These are phyloP conservation scores for Zaprionus tsacasi DNA, from an alignment of 1,140 invertebrate species.

Conservation along the genomic window DNA sequence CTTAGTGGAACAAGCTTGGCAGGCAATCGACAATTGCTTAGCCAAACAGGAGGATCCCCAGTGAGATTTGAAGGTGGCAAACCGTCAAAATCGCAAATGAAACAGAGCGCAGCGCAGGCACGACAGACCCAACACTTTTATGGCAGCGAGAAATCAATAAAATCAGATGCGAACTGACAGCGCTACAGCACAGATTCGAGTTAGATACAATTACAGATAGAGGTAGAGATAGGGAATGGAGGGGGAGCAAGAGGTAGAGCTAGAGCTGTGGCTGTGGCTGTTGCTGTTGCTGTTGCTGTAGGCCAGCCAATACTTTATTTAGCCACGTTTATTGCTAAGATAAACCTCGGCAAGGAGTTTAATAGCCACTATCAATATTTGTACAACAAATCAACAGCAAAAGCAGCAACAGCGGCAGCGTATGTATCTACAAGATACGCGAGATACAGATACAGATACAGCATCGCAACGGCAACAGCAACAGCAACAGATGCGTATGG, in stretches of 20 bases:
- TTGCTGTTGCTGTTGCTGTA: constrained; percentile 14
- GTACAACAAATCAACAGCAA: constrained; percentile 68
- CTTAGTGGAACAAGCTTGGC: constrained; percentile 43
- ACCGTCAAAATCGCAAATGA: constrained; percentile 25
- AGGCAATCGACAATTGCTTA: constrained; percentile 59
- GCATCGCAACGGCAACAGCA: background rate
- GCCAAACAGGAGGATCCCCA: constrained; percentile 52
- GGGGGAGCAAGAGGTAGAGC: background rate
- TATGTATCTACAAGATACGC: constrained; percentile 59
- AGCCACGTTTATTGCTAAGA: constrained; percentile 63
- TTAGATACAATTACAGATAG: constrained; percentile 7
- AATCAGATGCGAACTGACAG: constrained; percentile 21
- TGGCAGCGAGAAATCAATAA: constrained; percentile 58
- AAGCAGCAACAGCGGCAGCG: constrained; percentile 29
- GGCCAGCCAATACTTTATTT: constrained; percentile 45
- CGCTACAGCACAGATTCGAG: constrained; percentile 22
- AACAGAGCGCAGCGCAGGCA: constrained; percentile 56
- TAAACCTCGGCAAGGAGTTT: constrained; percentile 65
- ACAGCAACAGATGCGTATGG: constrained; percentile 60
- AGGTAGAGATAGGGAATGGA: background rate
- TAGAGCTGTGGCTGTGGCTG: constrained; percentile 12
- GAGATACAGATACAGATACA: constrained; percentile 1
- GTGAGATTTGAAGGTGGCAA: constrained; percentile 21
- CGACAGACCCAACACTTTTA: constrained; percentile 27
- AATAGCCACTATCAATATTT: constrained; percentile 76